These are phyloP conservation scores for Cavia aperea DNA, from an alignment of 2,113 vertebrate species.

Conservation along the genomic window DNA sequence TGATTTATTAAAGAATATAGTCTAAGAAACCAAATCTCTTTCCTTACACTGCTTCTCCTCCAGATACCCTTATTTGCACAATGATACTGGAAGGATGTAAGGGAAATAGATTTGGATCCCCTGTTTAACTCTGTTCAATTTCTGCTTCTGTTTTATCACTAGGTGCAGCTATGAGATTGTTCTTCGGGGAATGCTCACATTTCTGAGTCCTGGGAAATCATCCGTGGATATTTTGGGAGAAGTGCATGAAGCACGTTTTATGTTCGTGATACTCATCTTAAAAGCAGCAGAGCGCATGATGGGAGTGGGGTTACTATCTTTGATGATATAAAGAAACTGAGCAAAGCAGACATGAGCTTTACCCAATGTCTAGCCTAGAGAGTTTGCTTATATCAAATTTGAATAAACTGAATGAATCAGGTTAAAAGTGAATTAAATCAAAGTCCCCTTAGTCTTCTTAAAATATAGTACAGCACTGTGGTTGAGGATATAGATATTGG, in stretches of 20 bases:
- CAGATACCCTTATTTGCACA: not conserved
- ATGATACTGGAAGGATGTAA: not conserved
- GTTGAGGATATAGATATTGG: not conserved
- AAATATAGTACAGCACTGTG: not conserved
- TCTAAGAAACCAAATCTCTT: not conserved
- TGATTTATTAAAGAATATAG: not conserved
- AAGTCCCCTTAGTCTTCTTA: not conserved
- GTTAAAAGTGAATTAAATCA: slow-evolving; percentile 7
- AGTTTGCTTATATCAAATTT: not conserved
- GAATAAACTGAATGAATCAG: not conserved
- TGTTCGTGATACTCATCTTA: not conserved
- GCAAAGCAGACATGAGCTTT: not conserved
- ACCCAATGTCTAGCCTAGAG: not conserved
- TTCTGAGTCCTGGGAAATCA: not conserved
- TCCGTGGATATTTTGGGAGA: not conserved
- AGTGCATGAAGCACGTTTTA: not conserved
- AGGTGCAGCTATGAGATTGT: not conserved
- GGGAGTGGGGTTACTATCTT: not conserved
- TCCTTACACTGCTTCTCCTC: not conserved
- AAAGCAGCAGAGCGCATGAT: not conserved
- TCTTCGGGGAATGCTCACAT: not conserved
- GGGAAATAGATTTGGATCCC: not conserved
- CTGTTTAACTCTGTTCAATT: not conserved
- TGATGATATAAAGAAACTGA: not conserved
- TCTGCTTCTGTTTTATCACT: not conserved